Evolutionary conservation across 2,797 vertebrate genomes (phyloP).

Genomic region (Tympanoctomys barrerae): DNA sequence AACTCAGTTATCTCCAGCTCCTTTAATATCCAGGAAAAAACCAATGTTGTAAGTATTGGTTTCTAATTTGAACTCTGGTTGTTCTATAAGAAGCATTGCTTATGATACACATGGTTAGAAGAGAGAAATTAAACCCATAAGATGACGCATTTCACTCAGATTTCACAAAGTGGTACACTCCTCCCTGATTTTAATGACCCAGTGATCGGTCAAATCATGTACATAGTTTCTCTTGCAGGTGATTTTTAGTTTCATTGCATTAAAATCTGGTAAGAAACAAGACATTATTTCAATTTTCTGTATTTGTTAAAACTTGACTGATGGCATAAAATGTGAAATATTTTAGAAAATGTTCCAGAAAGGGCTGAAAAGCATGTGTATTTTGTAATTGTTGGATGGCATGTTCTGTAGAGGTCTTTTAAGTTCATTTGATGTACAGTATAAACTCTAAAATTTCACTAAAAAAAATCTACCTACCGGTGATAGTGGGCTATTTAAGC

Average conservation of each 20-base stretch:
- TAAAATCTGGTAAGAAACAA: background rate
- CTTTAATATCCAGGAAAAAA: slow-evolving; percentile 8
- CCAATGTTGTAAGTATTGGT: background rate
- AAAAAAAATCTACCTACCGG: background rate
- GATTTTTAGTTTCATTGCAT: background rate
- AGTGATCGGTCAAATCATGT: background rate
- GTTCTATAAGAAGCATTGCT: slow-evolving; percentile 14
- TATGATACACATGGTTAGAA: background rate
- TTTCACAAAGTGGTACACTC: slow-evolving; percentile 24
- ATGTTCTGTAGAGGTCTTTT: background rate
- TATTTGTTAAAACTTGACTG: background rate
- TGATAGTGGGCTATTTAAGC: background rate
- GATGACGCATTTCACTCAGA: background rate
- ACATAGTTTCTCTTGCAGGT: background rate
- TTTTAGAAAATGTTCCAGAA: background rate
- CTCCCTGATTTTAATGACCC: background rate
- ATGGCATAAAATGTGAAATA: background rate
- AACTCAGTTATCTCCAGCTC: background rate
- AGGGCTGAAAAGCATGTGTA: background rate
- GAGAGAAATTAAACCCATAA: slow-evolving; percentile 2
- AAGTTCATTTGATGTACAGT: background rate
- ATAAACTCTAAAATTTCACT: background rate
- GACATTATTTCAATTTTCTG: background rate
- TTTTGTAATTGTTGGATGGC: background rate
- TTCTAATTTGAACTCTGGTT: background rate